Percentiles rank a stretch among this genome's conserved stretches.
Evolutionary conservation across 2,888 invertebrate species (phyloP).

Genomic region (Lithodes maja): DNA sequence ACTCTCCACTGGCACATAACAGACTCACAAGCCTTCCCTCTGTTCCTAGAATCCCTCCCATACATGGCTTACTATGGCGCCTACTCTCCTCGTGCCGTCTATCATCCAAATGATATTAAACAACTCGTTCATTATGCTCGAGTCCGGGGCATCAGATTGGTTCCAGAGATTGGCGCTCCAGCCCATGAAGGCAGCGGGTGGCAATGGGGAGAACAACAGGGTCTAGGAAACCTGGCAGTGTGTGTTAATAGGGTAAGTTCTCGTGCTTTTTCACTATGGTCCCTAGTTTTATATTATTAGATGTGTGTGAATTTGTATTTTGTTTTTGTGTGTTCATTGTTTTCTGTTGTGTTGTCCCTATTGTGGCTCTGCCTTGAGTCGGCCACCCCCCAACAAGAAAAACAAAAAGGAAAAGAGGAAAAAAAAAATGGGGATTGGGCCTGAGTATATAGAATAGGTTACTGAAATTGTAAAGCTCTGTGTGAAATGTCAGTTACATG

Average conservation of each 20-base stretch:
- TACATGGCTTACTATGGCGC: slow-evolving; percentile 70
- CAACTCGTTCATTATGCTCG: slow-evolving; percentile 86
- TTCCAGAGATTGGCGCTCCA: slow-evolving; percentile 95
- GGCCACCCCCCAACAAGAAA: no score
- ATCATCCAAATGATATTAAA: slow-evolving; percentile 82
- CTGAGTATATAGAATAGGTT: not conserved
- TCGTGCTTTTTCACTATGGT: not conserved
- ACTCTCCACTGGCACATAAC: slow-evolving; percentile 77
- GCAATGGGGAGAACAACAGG: slow-evolving; percentile 86
- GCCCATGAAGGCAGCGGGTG: slow-evolving; percentile 92
- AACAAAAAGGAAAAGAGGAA: no score
- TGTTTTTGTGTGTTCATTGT: no score
- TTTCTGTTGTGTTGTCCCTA: no score
- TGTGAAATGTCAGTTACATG: no score
- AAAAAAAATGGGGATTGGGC: not conserved
- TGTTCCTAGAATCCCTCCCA: slow-evolving; percentile 74
- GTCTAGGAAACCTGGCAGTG: slow-evolving; percentile 85
- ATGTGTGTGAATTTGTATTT: no score
- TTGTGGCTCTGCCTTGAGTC: not conserved
- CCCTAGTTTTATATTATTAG: not conserved
- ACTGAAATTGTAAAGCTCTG: no score
- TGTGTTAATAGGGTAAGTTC: slow-evolving; percentile 82
- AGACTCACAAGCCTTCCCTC: slow-evolving; percentile 78
- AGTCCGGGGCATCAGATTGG: slow-evolving; percentile 86
- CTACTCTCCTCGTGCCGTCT: slow-evolving; percentile 77